Base-by-base conservation (phyloP, 2,888 invertebrate species). In the Drepana falcataria region DNA sequence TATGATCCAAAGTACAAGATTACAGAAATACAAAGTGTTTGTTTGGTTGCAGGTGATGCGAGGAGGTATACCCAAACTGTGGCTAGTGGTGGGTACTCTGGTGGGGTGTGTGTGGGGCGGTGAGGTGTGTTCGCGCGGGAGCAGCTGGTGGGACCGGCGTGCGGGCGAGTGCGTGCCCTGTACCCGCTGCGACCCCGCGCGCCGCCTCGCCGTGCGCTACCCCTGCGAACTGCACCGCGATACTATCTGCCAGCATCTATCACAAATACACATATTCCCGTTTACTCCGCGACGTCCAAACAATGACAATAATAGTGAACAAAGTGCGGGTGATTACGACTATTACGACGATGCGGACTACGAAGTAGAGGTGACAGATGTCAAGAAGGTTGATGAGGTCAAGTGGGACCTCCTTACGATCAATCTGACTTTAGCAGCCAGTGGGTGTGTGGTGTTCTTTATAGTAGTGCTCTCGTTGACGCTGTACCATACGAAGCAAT, bases 381-480 rank as follows among this genome's bases (percentile, higher is more conserved):
- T 63, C 3, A 37, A 37, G 70, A 81, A 79, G 49, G 77, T 70
- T 64, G 82, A 77, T 64, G 87, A 88, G 62, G 88, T 92, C 61
- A 84, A 92, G 72, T 95, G 95, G 94, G 95, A 95, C 83, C 93
- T 95, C 93, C 95, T 95, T 76, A 94, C 94, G 55, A 92, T 94
- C 52, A 94, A 94, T 55, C 91, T 96, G 71, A 93, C 94, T 59
- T 84, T 95, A 64, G 96, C 95, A 52, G 94, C 95, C 47, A 93
- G 94, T 77, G 94, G 95, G 61, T 96, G 96, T 90, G 91, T 95
- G 57, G 91, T 96, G 76, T 96, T 96, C 91, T 95, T 96, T 91
- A 89, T 95, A 69, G 94, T 95, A 64, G 95, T 95, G 77, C 93
- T 95, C 66, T 93, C 94, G 72, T 94, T 95, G 79, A 94, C 95